phyloP scores from a whole-genome alignment of 1,140 invertebrate genomes.

The Chymomyza costata region DNA sequence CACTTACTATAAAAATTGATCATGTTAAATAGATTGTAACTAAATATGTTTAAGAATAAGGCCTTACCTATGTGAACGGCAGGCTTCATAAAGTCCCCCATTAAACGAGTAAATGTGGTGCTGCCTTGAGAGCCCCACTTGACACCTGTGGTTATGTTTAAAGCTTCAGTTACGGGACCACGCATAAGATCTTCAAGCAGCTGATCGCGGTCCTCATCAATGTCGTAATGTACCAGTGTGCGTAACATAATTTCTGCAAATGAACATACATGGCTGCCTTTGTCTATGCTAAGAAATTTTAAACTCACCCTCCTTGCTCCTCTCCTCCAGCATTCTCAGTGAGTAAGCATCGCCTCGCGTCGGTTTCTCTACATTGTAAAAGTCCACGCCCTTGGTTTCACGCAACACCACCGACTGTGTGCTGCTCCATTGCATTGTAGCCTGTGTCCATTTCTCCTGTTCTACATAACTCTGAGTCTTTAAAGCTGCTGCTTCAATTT shows the following conservation, averaged over 20 bases:
- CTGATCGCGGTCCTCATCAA: slow-evolving; percentile 59
- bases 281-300: too few relatives aligned
- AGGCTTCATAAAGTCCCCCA: slow-evolving; percentile 90
- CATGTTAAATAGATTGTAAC: background rate
- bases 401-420: slow-evolving; percentile 79
- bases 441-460: slow-evolving; percentile 77
- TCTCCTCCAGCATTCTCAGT: slow-evolving; percentile 13
- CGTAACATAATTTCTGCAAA: slow-evolving; percentile 59
- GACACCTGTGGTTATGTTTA: slow-evolving; percentile 80
- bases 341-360: slow-evolving; percentile 41
- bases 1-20: slow-evolving; percentile 78
- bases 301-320: slow-evolving; percentile 36
- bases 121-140: slow-evolving; percentile 80
- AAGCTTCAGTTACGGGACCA: slow-evolving; percentile 79
- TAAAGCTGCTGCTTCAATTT: slow-evolving; percentile 77
- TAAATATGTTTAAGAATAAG: background rate
- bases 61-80: slow-evolving; percentile 81
- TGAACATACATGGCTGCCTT: too few relatives aligned
- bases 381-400: slow-evolving; percentile 82
- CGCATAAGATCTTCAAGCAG: slow-evolving; percentile 83
- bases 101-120: slow-evolving; percentile 80
- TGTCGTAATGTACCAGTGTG: slow-evolving; percentile 64
- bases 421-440: slow-evolving; percentile 80
- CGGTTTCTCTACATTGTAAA: slow-evolving; percentile 85
- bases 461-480: slow-evolving; percentile 77